Evolutionary conservation across 1,140 invertebrate species (phyloP).

Genomic region (Drosophila obscura): DNA sequence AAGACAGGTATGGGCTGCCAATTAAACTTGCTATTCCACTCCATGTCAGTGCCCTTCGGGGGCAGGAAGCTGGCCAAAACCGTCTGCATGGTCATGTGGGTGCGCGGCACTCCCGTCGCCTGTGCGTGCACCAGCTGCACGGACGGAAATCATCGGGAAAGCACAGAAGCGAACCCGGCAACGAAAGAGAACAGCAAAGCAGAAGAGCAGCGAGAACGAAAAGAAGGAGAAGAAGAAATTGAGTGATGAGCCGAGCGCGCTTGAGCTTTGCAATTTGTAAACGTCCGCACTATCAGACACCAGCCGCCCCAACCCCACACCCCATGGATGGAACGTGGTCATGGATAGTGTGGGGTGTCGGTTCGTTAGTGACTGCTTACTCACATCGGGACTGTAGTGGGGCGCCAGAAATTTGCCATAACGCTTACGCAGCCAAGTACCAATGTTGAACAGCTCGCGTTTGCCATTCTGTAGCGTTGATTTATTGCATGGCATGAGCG

Average conservation of each 20-base stretch:
- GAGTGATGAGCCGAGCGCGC: conserved; percentile 75
- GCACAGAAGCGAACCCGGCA: background rate
- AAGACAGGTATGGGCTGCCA: conserved; percentile 92
- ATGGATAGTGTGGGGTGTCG: conserved; percentile 11
- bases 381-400: conserved; percentile 86
- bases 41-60: conserved; percentile 86
- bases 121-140: conserved; percentile 86
- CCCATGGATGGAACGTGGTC: conserved; percentile 3
- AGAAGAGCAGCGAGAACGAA: conserved; percentile 13
- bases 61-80: conserved; percentile 89
- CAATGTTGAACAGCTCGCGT: conserved; percentile 86
- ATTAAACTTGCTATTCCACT: conserved; percentile 86
- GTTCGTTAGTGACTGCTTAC: conserved; percentile 75
- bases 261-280: conserved; percentile 80
- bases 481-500: conserved; percentile 71
- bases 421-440: conserved; percentile 86
- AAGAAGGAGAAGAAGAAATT: conserved; percentile 57
- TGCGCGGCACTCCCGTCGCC: conserved; percentile 89
- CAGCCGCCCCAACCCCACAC: conserved; percentile 2
- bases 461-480: conserved; percentile 86
- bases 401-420: conserved; percentile 87
- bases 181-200: conserved; percentile 13
- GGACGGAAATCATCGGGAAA: background rate
- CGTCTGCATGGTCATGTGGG: conserved; percentile 89
- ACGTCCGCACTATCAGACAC: conserved; percentile 76